Evolutionary conservation across 2,888 invertebrate genomes (phyloP).

Genomic region (Busseola fusca): DNA sequence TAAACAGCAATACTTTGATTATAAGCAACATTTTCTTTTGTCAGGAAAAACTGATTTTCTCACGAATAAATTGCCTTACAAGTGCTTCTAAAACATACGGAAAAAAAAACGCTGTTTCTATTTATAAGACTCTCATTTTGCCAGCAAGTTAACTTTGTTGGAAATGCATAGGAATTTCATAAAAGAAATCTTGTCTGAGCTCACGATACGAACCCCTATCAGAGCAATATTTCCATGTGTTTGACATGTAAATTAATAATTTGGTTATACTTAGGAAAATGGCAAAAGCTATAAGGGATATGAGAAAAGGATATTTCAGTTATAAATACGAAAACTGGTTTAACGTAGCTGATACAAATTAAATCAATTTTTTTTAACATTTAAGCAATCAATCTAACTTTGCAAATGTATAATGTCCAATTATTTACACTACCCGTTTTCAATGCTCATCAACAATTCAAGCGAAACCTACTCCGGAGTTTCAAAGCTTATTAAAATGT

Average conservation of each 20-base stretch:
- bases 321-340: not conserved
- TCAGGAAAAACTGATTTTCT: constrained; percentile 2
- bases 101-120: constrained; percentile 6
- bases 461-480: constrained; percentile 30
- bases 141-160: constrained; percentile 32
- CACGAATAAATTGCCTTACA: not conserved
- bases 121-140: constrained; percentile 26
- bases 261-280: constrained; percentile 25
- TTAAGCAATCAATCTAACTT: not conserved
- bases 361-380: not conserved
- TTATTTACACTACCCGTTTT: not conserved
- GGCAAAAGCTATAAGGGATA: not conserved
- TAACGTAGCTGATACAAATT: not conserved
- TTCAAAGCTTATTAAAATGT: constrained; percentile 51
- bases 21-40: not conserved
- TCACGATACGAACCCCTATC: constrained; percentile 17
- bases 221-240: constrained; percentile 45
- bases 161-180: constrained; percentile 41
- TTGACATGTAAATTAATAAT: constrained; percentile 51
- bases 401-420: not conserved
- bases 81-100: not conserved
- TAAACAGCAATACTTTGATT: not conserved
- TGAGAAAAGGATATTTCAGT: not conserved
- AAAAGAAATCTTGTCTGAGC: constrained; percentile 49
- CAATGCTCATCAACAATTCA: constrained; percentile 36